Evolutionary conservation across 2,888 invertebrate genomes (phyloP), one percentile per base, ranked within the genome.

Genomic region (Dorcus parallelipipedus): DNA sequence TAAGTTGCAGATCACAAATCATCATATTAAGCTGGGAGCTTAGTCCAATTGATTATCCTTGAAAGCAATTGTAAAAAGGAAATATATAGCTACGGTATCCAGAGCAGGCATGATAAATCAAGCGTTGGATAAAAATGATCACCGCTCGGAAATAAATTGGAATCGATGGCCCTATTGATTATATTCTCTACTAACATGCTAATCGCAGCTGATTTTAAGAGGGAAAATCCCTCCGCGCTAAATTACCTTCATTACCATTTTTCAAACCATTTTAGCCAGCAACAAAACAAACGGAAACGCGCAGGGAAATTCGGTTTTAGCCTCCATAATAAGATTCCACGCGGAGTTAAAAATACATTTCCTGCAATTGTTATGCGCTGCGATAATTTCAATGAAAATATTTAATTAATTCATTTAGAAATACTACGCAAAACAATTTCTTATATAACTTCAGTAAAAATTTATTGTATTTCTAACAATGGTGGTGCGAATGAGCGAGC

Each of bases 41-140:
- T 64, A 64, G 64, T 60, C 64, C 68, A 69, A 69, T 69, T 69
- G 69, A 69, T 69, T 69, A 68, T 67, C 68, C 66, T 65, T 52
- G 69, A 71, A 68, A 64, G 71, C 71, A 72, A 73, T 72, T 71
- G 71, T 71, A 69, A 70, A 71, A 71, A 69, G 70, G 68, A 70
- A 67, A 73, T 72, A 73, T 71, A 71, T 70, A 64, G 70, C 69
- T 61, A 61, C 67, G 71, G 66, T 67, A 70, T 72, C 73, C 68
- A 67, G 69, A 69, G 68, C 73, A 73, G 73, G 69, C 70, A 64
- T 67, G 69, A 69, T 73, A 72, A 73, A 73, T 73, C 71, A 71
- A 67, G 67, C 69, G 66, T 64, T 61, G 71, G 69, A 73, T 72
- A 71, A 74, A 73, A 74, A 72, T 73, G 73, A 71, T 71, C 70